Conservation (phyloP, 2,113 vertebrate genomes). For the Carettochelys insculpta region DNA sequence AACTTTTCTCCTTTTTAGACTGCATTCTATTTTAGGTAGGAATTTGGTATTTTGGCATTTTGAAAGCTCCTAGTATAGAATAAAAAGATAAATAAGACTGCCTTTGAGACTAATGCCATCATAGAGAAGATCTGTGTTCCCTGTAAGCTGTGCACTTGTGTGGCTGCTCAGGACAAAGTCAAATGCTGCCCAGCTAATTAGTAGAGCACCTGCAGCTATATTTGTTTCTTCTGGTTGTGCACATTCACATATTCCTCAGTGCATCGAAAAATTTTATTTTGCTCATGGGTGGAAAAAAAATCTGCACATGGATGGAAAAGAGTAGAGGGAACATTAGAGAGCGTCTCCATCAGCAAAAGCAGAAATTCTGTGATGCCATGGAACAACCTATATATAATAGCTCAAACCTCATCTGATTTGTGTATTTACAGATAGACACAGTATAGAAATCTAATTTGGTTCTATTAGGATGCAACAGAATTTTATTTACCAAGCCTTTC, state of each 20-base stretch:
- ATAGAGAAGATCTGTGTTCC: constrained; percentile 7
- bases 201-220: no score
- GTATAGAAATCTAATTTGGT: not conserved
- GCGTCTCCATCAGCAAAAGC: not conserved
- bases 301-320: no score
- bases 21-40: not conserved
- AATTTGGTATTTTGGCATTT: not conserved
- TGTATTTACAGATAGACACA: not conserved
- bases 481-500: not conserved
- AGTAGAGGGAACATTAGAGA: no score
- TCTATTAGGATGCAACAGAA: not conserved
- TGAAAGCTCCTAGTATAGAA: not conserved
- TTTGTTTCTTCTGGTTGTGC: no score
- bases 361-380: not conserved
- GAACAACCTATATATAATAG: not conserved
- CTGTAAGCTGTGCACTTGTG: no score
- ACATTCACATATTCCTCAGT: no score
- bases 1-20: not conserved
- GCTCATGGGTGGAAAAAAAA: no score
- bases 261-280: no score
- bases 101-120: not conserved
- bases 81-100: not conserved
- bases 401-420: not conserved
- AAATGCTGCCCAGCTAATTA: no score
- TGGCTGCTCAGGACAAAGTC: no score